Evolutionary conservation across 2,888 invertebrate genomes (phyloP).

Genomic region (Escarpia spicata): DNA sequence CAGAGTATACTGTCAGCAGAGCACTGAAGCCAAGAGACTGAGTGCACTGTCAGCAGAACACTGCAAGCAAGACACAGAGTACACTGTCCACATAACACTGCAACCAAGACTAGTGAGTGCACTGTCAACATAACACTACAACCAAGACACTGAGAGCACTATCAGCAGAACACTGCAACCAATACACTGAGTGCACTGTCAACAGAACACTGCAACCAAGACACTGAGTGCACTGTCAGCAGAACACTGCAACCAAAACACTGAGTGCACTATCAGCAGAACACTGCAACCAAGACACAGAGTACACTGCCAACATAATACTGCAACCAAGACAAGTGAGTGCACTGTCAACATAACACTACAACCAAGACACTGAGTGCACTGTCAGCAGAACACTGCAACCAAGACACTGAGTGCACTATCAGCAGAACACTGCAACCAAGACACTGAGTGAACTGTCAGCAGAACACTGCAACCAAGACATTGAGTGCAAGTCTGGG

Average conservation of each 20-base stretch:
- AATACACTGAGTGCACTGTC: neutral
- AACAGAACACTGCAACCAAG: neutral
- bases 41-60: neutral
- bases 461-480: too few relatives aligned
- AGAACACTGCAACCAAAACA: too few relatives aligned
- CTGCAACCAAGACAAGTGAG: neutral
- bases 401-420: too few relatives aligned
- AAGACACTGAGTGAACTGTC: too few relatives aligned
- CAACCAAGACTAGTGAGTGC: neutral
- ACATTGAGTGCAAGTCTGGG: too few relatives aligned
- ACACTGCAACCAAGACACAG: too few relatives aligned
- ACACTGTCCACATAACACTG: neutral
- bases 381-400: neutral
- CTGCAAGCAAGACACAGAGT: neutral
- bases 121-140: neutral
- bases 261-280: neutral
- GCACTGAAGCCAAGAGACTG: neutral
- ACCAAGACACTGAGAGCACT: neutral
- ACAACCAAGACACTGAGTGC: neutral
- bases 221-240: too few relatives aligned
- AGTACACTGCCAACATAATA: slow-evolving; percentile 8
- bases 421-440: too few relatives aligned
- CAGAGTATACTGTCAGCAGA: neutral
- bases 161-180: neutral
- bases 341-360: neutral